phyloP scores from a whole-genome alignment of 1,140 invertebrate species.

The Anoplolepis gracilipes region DNA sequence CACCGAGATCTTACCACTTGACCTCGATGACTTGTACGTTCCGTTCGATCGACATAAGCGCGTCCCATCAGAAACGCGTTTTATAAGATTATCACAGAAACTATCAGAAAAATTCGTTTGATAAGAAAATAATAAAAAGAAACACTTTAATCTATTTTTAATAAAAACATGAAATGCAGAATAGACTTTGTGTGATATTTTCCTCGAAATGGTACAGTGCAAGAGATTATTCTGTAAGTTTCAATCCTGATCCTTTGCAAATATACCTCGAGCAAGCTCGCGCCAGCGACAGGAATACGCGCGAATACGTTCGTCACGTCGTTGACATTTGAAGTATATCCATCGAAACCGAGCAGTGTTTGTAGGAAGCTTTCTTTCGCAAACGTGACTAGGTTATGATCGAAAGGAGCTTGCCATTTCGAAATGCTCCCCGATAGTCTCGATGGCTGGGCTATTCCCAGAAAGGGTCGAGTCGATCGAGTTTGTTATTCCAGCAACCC shows the following conservation, averaged over 20 bases:
- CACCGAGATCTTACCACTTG: conserved; percentile 41
- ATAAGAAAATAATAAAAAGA: neutral
- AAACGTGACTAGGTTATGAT: conserved; percentile 75
- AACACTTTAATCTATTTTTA: neutral
- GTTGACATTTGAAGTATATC: conserved; percentile 70
- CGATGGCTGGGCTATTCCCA: conserved; percentile 51
- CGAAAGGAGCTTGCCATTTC: conserved; percentile 52
- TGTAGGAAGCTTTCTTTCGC: conserved; percentile 71
- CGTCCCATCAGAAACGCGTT: neutral
- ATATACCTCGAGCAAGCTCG: conserved; percentile 41
- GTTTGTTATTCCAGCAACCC: conserved; percentile 72
- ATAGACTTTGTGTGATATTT: neutral
- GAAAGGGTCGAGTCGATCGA: conserved; percentile 65
- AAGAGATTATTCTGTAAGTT: conserved; percentile 45
- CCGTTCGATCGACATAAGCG: neutral
- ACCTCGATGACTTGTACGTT: conserved; percentile 49
- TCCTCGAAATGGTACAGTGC: neutral
- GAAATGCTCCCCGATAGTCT: conserved; percentile 31
- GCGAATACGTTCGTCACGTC: conserved; percentile 67
- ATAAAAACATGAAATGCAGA: neutral
- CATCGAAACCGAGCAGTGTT: conserved; percentile 60
- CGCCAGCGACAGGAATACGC: conserved; percentile 22
- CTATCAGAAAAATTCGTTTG: neutral
- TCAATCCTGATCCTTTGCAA: conserved; percentile 66
- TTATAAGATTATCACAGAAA: neutral